These are phyloP conservation scores for Lanistes nyassanus DNA, from an alignment of 1,140 invertebrate genomes.

Conservation along the genomic window DNA sequence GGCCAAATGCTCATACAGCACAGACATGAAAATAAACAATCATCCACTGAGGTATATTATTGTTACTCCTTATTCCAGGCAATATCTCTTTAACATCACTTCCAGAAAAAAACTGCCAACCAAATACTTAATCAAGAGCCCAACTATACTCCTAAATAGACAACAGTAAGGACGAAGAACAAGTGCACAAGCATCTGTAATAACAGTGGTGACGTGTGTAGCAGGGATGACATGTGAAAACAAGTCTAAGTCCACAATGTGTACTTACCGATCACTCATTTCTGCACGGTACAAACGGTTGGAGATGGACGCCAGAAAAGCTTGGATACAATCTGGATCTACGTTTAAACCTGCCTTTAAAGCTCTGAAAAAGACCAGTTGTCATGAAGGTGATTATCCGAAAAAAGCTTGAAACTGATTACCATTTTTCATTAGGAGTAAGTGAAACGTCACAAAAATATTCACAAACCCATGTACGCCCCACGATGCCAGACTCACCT, in stretches of 20 bases:
- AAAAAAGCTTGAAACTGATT: too few relatives aligned
- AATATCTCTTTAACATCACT: neutral
- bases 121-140: neutral
- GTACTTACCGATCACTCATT: conserved; percentile 68
- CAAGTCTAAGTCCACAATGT: too few relatives aligned
- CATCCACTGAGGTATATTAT: too few relatives aligned
- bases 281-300: conserved; percentile 84
- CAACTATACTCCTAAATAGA: neutral
- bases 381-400: too few relatives aligned
- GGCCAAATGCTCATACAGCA: too few relatives aligned
- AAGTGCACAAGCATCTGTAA: too few relatives aligned
- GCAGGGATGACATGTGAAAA: neutral
- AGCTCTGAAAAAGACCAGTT: conserved; percentile 70
- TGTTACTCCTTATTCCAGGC: neutral
- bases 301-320: conserved; percentile 92
- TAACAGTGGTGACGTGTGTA: neutral
- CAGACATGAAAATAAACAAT: neutral
- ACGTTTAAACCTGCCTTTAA: conserved; percentile 86
- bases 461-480: neutral
- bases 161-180: too few relatives aligned
- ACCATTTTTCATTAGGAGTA: too few relatives aligned
- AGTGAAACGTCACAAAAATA: neutral
- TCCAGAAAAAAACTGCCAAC: neutral
- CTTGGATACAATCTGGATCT: conserved; percentile 92
- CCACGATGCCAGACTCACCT: conserved; percentile 65